Evolutionary conservation across 1,140 invertebrate species (phyloP).

Genomic region (Myzus persicae): DNA sequence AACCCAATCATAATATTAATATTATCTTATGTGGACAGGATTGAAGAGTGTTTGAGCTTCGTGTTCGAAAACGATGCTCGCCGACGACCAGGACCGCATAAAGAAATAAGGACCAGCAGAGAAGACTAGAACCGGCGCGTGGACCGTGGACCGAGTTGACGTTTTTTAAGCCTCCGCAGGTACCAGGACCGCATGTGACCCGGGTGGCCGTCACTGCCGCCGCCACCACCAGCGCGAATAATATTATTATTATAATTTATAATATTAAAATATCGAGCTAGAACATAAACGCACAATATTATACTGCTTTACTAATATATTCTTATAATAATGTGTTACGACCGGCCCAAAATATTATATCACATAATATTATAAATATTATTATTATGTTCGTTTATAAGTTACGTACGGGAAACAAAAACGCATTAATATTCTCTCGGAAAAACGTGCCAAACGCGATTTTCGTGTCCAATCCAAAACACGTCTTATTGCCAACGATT

Average conservation of each 20-base stretch:
- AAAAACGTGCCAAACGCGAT: background rate
- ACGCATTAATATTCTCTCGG: conserved; percentile 1
- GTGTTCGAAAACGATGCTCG: background rate
- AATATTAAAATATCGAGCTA: background rate
- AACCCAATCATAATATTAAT: no score
- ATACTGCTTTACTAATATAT: background rate
- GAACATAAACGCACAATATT: background rate
- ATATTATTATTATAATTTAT: background rate
- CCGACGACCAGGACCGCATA: background rate
- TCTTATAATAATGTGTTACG: background rate
- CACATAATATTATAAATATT: no score
- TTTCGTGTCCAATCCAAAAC: background rate
- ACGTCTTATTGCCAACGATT: background rate
- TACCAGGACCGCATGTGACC: background rate
- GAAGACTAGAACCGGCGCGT: no score
- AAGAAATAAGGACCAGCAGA: no score
- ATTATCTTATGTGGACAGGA: no score
- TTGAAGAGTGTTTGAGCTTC: no score
- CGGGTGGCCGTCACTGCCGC: background rate
- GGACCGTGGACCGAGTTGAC: background rate
- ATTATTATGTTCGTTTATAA: background rate
- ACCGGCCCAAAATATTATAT: background rate
- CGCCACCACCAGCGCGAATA: background rate
- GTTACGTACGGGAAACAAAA: background rate
- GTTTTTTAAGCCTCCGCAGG: background rate